Conservation (phyloP, 2,888 invertebrate species). For the Caenorhabditis panamensis region DNA sequence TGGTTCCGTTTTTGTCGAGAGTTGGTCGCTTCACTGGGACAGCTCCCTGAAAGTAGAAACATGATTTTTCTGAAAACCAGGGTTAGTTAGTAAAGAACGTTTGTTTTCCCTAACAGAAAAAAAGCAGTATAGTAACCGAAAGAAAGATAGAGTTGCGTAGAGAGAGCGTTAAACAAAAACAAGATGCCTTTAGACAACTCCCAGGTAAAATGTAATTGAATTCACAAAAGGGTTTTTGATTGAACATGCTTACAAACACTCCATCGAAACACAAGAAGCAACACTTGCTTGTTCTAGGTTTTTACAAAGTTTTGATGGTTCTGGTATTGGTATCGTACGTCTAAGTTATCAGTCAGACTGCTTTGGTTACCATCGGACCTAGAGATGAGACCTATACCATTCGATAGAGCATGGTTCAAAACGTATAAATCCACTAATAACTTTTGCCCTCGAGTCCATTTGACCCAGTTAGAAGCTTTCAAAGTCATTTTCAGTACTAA, state of each 20-base stretch:
- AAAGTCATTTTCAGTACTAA: too few relatives aligned
- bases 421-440: too few relatives aligned
- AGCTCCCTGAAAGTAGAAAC: slow-evolving; percentile 62
- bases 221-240: neutral
- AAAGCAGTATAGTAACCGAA: slow-evolving; percentile 7
- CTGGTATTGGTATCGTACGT: slow-evolving; percentile 14
- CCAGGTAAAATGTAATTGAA: too few relatives aligned
- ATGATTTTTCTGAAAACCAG: neutral
- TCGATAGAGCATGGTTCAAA: too few relatives aligned
- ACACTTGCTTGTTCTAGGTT: slow-evolving; percentile 18
- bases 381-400: too few relatives aligned
- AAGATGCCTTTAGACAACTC: neutral
- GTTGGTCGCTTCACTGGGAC: slow-evolving; percentile 73
- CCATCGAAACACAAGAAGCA: slow-evolving; percentile 51
- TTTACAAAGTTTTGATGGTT: neutral
- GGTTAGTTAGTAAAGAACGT: neutral
- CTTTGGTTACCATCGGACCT: too few relatives aligned
- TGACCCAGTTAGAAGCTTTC: too few relatives aligned
- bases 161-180: slow-evolving; percentile 5
- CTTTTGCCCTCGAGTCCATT: too few relatives aligned
- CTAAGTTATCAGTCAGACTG: too few relatives aligned
- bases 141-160: neutral
- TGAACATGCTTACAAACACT: slow-evolving; percentile 57
- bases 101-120: slow-evolving; percentile 8
- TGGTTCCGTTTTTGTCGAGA: slow-evolving; percentile 74